Base-by-base conservation (phyloP, 64 coral and sea anemone species). In the Montipora capricornis region DNA sequence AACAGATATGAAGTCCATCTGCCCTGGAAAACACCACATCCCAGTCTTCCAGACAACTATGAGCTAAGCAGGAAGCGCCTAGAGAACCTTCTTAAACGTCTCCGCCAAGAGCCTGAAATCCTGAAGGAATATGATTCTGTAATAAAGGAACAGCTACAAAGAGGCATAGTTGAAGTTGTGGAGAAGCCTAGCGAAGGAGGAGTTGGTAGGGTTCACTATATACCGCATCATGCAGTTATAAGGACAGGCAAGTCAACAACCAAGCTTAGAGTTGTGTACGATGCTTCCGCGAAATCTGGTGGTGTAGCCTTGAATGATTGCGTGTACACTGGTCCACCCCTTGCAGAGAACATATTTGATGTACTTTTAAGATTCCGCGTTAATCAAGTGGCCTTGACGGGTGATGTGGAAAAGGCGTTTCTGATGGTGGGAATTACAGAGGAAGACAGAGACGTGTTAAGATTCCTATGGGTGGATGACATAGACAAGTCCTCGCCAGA, bases 361-460 rank as follows among this genome's bases (percentile, higher is more conserved):
- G 67, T 93, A 44, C 81, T 93, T 26, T 77, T 93, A 5, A 84
- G 91, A 77, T 87, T 93, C 62, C 68, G 91, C 5, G 26, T 26
- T 82, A 66, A 82, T 44, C 49, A 76, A 61, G 16, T 76, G 16
- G 80, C 69, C 3, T 51, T 93, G 4, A 77, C 85, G 8, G 53
- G 80, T 78, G 91, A 93, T 55, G 50, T 87, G 45, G 82, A 93
- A 52, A 87, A 93, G 82, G 82, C 83, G 9, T 93, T 93, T 51
- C 82, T 93, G 16, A 75, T 85, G 81, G 59, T 93, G 2, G 44
- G 26, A 3, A 77, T 87, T 15, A 12, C 58, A 77, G 60, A 68
- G 47, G 46, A 84, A 44, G 68, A 93, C 77, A 44, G 91, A 49
- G 82, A 93, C 20, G 81, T 79, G n/a, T 49, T 87, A 47, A 55